Conservation (phyloP, 1,140 invertebrate genomes). For the Diprion similis region DNA sequence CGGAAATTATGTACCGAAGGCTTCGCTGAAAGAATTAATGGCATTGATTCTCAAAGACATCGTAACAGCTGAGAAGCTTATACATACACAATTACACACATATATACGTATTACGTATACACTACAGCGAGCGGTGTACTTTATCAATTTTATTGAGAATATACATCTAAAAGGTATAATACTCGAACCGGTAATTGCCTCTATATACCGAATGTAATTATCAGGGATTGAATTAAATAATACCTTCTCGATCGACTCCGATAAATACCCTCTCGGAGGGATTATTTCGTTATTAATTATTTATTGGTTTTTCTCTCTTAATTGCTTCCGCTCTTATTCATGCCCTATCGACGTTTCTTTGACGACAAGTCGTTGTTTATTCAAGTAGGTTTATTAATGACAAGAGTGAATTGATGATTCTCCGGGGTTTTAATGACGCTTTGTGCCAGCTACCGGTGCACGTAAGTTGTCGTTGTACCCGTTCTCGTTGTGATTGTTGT, state of each 20-base stretch:
- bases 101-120: no score
- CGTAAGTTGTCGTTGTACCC: constrained; percentile 10
- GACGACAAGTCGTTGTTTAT: constrained; percentile 29
- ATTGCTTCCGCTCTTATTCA: constrained; percentile 16
- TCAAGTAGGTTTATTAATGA: constrained; percentile 35
- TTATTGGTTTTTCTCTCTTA: constrained; percentile 22
- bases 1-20: no score
- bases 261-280: constrained; percentile 11
- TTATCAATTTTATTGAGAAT: constrained; percentile 50
- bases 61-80: no score
- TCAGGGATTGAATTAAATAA: constrained; percentile 33
- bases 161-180: constrained; percentile 26
- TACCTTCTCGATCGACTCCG: constrained; percentile 17
- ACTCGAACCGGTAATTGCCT: constrained; percentile 26
- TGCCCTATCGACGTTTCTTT: constrained; percentile 27
- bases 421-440: constrained; percentile 18
- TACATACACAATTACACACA: no score
- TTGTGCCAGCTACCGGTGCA: neutral
- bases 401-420: constrained; percentile 22
- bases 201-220: constrained; percentile 29
- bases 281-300: constrained; percentile 22
- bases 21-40: no score
- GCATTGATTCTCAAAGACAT: no score
- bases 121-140: constrained; percentile 29
- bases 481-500: neutral